These are phyloP conservation scores for Zeus faber DNA, from an alignment of 2,113 vertebrate genomes.

Conservation along the genomic window DNA sequence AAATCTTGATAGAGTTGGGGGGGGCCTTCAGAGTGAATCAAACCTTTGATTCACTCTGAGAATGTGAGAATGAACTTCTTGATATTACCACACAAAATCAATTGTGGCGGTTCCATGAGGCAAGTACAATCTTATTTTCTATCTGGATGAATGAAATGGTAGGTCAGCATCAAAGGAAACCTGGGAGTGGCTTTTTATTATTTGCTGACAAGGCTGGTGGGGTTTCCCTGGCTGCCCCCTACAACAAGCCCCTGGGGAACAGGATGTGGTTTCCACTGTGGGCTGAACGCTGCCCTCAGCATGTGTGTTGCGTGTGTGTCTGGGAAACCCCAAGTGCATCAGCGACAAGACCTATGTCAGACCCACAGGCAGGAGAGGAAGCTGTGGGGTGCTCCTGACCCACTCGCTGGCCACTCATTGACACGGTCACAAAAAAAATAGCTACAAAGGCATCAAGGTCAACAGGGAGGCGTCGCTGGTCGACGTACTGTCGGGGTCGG, in stretches of 20 bases:
- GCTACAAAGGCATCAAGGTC: constrained; percentile 12
- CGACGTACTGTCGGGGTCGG: constrained; percentile 20
- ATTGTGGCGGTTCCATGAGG: too few relatives aligned
- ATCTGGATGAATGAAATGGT: too few relatives aligned
- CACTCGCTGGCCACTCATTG: constrained; percentile 8
- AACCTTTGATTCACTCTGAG: too few relatives aligned
- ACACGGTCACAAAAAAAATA: constrained; percentile 6
- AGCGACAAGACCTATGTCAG: constrained; percentile 8
- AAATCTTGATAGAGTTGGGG: too few relatives aligned
- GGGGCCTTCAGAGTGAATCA: too few relatives aligned
- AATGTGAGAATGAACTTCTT: too few relatives aligned
- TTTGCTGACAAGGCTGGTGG: background rate
- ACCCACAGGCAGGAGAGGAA: constrained; percentile 40
- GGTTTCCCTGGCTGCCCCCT: background rate
- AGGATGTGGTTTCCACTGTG: constrained; percentile 38
- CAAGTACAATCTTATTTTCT: too few relatives aligned
- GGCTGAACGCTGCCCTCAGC: constrained; percentile 23
- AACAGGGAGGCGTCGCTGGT: constrained; percentile 22
- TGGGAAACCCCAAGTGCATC: too few relatives aligned
- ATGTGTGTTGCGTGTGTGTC: constrained; percentile 4
- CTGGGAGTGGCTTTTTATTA: background rate
- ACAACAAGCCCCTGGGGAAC: constrained; percentile 34
- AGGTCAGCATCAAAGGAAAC: background rate
- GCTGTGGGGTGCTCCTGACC: constrained; percentile 36
- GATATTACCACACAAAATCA: too few relatives aligned